Percentiles rank a stretch among this genome's conserved stretches.
phyloP scores from a whole-genome alignment of 2,797 vertebrate genomes.

The Brachymystax lenok region DNA sequence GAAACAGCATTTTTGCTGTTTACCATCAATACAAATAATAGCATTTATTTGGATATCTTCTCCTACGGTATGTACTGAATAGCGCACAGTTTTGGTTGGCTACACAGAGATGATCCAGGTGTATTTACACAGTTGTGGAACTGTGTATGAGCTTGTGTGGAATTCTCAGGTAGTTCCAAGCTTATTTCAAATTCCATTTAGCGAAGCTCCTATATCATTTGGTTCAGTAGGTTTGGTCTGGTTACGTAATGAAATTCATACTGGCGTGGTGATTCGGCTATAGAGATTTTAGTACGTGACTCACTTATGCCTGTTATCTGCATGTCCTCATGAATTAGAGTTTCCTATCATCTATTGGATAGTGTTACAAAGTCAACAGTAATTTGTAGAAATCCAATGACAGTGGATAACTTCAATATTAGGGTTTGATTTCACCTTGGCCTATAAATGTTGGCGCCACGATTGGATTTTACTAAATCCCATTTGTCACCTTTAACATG shows the following conservation, averaged over 20 bases:
- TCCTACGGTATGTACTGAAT: neutral
- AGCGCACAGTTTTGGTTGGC: neutral
- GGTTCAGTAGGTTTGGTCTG: conserved; percentile 14
- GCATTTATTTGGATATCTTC: neutral
- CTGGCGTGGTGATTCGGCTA: neutral
- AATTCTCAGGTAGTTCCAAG: neutral
- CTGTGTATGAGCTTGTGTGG: neutral
- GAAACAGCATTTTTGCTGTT: neutral
- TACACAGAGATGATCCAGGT: neutral
- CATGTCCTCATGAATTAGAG: neutral
- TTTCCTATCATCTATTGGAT: neutral
- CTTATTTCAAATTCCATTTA: neutral
- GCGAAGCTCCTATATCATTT: neutral
- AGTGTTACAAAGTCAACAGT: neutral
- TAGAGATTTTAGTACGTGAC: neutral
- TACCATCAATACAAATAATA: neutral
- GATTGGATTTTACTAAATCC: too few relatives aligned
- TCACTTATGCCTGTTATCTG: neutral
- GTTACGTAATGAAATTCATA: conserved; percentile 15
- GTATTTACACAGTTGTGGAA: neutral
- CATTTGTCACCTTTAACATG: too few relatives aligned
- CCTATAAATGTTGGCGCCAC: too few relatives aligned
- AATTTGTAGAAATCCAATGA: too few relatives aligned
- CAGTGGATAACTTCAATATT: too few relatives aligned
- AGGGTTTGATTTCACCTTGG: too few relatives aligned